Percentiles rank a stretch among this genome's conserved stretches.
Conservation (phyloP, 2,113 vertebrate species). For the Micronycteris hirsuta region DNA sequence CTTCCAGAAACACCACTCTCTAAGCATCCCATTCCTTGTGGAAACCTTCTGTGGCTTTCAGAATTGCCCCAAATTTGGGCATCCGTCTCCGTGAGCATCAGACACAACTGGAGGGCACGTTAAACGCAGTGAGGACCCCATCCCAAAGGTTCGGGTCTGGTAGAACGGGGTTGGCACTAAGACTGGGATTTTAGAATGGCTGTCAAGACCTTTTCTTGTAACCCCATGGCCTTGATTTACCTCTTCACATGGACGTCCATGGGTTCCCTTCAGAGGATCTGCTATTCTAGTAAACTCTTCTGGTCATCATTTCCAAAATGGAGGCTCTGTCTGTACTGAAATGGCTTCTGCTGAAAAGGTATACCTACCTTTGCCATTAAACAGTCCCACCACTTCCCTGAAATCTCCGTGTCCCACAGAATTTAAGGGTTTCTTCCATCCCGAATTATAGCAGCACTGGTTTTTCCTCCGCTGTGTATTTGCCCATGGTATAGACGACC, state of each 20-base stretch:
- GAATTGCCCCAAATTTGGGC: no score
- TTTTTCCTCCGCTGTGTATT: not conserved
- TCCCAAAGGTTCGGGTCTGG: not conserved
- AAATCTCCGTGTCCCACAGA: not conserved
- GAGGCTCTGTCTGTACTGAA: not conserved
- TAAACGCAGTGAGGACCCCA: not conserved
- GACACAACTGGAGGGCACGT: not conserved
- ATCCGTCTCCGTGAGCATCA: not conserved
- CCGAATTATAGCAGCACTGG: not conserved
- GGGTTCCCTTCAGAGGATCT: not conserved
- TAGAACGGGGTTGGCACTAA: not conserved
- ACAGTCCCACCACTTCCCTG: not conserved
- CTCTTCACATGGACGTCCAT: not conserved
- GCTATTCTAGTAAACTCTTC: not conserved
- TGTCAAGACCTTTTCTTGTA: not conserved
- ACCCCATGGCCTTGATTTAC: not conserved
- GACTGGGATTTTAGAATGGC: not conserved
- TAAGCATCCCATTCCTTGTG: not conserved
- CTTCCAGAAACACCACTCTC: not conserved
- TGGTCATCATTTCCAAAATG: not conserved
- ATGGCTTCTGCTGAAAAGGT: not conserved
- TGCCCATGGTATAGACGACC: not conserved
- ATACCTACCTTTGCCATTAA: not conserved
- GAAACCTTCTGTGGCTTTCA: not conserved
- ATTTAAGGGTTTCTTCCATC: not conserved